Evolutionary conservation across 2,888 invertebrate species (phyloP).

Genomic region (Idaea straminata): DNA sequence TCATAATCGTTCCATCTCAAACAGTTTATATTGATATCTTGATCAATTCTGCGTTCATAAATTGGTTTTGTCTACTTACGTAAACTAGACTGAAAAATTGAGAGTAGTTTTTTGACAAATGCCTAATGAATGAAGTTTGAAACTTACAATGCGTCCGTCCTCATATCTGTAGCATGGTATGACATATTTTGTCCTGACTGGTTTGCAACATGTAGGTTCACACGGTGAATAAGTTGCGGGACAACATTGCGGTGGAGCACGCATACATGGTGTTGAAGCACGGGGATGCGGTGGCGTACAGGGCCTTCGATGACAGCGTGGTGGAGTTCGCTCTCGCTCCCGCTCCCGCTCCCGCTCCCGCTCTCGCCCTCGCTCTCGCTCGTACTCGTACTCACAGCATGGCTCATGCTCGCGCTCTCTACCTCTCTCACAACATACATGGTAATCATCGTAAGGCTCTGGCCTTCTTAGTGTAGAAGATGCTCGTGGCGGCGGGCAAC

Average conservation of each 20-base stretch:
- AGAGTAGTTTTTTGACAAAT: background rate
- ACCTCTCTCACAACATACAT: background rate
- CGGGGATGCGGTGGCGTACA: background rate
- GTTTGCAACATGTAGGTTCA: slow-evolving; percentile 35
- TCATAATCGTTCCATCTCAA: background rate
- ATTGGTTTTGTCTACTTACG: no score
- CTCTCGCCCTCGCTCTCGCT: slow-evolving; percentile 5
- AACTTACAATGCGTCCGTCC: slow-evolving; percentile 73
- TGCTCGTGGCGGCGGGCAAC: slow-evolving; percentile 26
- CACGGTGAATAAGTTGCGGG: slow-evolving; percentile 2
- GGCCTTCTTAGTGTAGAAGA: background rate
- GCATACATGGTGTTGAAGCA: slow-evolving; percentile 5
- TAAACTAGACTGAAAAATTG: background rate
- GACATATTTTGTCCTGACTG: slow-evolving; percentile 64
- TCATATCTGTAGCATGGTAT: slow-evolving; percentile 74
- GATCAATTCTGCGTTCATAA: no score
- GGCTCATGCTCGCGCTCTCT: background rate
- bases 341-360: slow-evolving; percentile 7
- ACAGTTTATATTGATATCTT: background rate
- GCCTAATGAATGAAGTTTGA: background rate
- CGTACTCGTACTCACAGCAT: slow-evolving; percentile 10
- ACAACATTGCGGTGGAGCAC: slow-evolving; percentile 9
- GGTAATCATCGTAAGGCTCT: background rate
- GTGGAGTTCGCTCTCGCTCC: slow-evolving; percentile 15
- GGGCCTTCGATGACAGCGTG: background rate